These are phyloP conservation scores for Mimumesa dahlbomi DNA, from an alignment of 2,888 invertebrate species.

Conservation along the genomic window DNA sequence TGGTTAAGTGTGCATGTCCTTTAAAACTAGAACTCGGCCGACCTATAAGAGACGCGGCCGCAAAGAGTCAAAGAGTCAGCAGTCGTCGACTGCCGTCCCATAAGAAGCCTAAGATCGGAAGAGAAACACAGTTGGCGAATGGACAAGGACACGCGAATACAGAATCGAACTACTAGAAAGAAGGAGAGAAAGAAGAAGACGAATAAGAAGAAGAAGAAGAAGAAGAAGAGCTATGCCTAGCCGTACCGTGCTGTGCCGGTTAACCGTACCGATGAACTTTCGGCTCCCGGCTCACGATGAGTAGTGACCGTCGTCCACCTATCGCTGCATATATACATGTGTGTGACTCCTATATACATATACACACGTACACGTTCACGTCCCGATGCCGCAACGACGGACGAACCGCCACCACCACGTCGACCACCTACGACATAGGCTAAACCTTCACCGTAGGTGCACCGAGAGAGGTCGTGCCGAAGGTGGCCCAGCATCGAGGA, in stretches of 20 bases:
- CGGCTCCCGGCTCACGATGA: constrained; percentile 71
- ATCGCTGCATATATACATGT: constrained; percentile 53
- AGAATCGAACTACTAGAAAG: too few relatives aligned
- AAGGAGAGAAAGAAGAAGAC: constrained; percentile 3
- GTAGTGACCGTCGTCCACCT: constrained; percentile 77
- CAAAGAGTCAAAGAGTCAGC: constrained; percentile 57
- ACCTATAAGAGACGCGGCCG: constrained; percentile 55
- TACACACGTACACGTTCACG: neutral
- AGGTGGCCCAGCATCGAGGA: constrained; percentile 77
- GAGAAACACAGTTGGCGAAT: constrained; percentile 17
- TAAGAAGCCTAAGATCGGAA: constrained; percentile 12
- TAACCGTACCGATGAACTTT: constrained; percentile 76
- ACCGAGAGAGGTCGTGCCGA: constrained; percentile 76
- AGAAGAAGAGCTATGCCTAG: constrained; percentile 43
- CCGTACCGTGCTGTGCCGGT: constrained; percentile 64
- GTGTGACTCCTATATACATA: too few relatives aligned
- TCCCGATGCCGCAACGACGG: constrained; percentile 13
- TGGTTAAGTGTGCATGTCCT: constrained; percentile 48
- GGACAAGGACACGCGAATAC: constrained; percentile 1
- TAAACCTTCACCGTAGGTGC: constrained; percentile 66
- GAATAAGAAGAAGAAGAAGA: neutral
- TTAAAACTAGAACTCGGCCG: constrained; percentile 64
- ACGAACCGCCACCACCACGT: constrained; percentile 25
- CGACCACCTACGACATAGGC: constrained; percentile 64
- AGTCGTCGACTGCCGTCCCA: constrained; percentile 22